Percentiles rank a stretch among this genome's conserved stretches.
These are phyloP conservation scores for Parochlus steinenii DNA, from an alignment of 2,888 invertebrate species.

Conservation along the genomic window DNA sequence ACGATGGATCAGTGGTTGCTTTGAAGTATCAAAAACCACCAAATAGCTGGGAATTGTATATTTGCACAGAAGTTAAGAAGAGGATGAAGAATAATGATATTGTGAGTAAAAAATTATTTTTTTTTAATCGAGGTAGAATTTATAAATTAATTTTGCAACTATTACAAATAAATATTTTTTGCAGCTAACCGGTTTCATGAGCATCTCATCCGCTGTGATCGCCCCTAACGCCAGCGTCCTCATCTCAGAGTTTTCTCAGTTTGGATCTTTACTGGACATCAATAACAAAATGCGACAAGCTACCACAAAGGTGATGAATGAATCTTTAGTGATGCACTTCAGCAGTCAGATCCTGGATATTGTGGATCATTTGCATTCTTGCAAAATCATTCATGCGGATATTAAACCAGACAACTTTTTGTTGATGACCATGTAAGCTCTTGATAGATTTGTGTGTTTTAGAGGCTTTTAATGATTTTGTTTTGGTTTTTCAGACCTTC, in stretches of 20 bases:
- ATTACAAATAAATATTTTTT: conserved; percentile 18
- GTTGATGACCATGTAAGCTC: conserved; percentile 52
- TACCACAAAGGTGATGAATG: conserved; percentile 55
- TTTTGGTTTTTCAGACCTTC: conserved; percentile 33
- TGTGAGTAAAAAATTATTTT: conserved; percentile 23
- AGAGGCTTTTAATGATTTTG: conserved; percentile 2
- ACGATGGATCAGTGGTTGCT: conserved; percentile 37
- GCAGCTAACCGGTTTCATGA: conserved; percentile 60
- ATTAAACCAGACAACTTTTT: conserved; percentile 94
- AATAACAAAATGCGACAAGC: conserved; percentile 58
- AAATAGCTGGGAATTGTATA: conserved; percentile 89
- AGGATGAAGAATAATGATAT: conserved; percentile 43
- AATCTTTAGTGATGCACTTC: conserved; percentile 60
- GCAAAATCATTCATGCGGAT: conserved; percentile 86
- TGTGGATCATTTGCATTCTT: conserved; percentile 68
- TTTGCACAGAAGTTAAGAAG: conserved; percentile 63
- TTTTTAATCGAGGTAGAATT: neutral
- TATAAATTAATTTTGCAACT: neutral
- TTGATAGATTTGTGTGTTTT: conserved; percentile 6
- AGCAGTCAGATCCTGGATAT: conserved; percentile 74
- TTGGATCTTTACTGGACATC: conserved; percentile 71
- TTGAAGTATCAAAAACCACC: conserved; percentile 80
- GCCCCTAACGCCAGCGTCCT: conserved; percentile 72
- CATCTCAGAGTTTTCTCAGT: conserved; percentile 65
- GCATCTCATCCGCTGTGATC: conserved; percentile 58